Evolutionary conservation across 2,888 invertebrate genomes (phyloP), one percentile per base, ranked within the genome.

Genomic region (Xanthostigma xanthostigma): DNA sequence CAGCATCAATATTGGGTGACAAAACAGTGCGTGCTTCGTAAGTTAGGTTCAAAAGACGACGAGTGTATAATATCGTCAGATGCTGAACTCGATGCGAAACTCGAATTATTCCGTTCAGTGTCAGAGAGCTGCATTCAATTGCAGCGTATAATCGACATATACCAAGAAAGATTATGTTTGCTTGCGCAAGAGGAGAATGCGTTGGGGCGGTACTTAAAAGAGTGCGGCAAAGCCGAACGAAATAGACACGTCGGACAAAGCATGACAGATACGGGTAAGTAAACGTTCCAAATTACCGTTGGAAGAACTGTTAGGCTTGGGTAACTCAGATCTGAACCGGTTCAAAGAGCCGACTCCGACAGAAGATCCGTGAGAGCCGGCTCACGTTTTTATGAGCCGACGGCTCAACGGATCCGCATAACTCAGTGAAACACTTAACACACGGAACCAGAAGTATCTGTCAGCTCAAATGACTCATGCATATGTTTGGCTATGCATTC

Each of bases 1-100:
- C 91, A 93, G 66, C 91, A 95, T 68, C 93, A 94, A 58, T 97
- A 91, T 69, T 98, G 96, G 96, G 87, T 96, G 49, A 96, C 97
- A 8, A 97, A 96, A 65, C 96, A 96, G 69, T 84, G 89, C 50
- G 85, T 97, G 42, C 79, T 91, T 56, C 78, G 90, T 60, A 95
- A 92, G 71, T 72, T 97, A 45, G 95, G 95, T 36, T 87, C 89
- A 58, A 96, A 96, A 71, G 96, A 98, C 71, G 98, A 98, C 65
- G 94, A 94, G 56, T 92, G 92, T 70, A 83, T 99, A 55, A 84
- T 95, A 27, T 84, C 96, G 11, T 95, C 95, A 0, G 98, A 98
- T 69, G 87, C 94, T 1, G 92, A 95, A 62, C 73, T 98, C 35
- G 98, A 98, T 70, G 86, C 96, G 5, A 98, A 98, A 73, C 74